A percentile compares a stretch with the other conserved stretches of the same genome.
phyloP scores from a whole-genome alignment of 2,888 invertebrate genomes.

The Microplitis deprimator region DNA sequence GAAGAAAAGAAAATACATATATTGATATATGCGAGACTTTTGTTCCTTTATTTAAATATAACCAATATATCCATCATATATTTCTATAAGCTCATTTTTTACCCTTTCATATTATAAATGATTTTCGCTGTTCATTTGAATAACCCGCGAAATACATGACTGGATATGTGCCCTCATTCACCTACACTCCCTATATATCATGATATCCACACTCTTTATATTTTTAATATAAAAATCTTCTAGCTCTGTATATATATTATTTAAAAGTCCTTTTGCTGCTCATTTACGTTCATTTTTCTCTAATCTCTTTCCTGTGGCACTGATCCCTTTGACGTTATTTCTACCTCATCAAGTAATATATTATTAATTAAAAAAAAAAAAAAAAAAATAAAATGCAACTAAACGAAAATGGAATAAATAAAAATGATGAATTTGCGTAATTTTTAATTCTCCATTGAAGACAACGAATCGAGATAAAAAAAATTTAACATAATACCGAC shows the following conservation, averaged over 20 bases:
- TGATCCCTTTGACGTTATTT: neutral
- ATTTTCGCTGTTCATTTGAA: constrained; percentile 69
- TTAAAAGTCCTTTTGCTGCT: neutral
- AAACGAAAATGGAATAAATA: neutral
- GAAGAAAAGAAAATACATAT: constrained; percentile 1
- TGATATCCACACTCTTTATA: constrained; percentile 5
- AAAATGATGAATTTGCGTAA: neutral
- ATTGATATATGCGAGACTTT: neutral
- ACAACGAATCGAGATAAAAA: neutral
- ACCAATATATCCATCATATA: constrained; percentile 53
- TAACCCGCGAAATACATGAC: constrained; percentile 62
- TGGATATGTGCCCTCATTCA: constrained; percentile 28
- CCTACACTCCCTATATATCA: neutral
- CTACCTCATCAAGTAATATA: neutral
- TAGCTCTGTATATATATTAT: neutral
- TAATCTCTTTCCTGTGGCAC: neutral
- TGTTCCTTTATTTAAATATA: constrained; percentile 64
- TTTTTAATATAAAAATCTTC: constrained; percentile 10
- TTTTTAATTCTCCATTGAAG: neutral
- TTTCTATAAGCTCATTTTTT: constrained; percentile 7
- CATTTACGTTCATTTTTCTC: neutral
- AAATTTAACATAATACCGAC: neutral
- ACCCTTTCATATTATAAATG: constrained; percentile 19
- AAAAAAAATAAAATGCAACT: neutral
- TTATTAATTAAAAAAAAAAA: neutral